Evolutionary conservation across 92 coral and sea anemone genomes (phyloP).

Genomic region (Palythoa heliodiscus): DNA sequence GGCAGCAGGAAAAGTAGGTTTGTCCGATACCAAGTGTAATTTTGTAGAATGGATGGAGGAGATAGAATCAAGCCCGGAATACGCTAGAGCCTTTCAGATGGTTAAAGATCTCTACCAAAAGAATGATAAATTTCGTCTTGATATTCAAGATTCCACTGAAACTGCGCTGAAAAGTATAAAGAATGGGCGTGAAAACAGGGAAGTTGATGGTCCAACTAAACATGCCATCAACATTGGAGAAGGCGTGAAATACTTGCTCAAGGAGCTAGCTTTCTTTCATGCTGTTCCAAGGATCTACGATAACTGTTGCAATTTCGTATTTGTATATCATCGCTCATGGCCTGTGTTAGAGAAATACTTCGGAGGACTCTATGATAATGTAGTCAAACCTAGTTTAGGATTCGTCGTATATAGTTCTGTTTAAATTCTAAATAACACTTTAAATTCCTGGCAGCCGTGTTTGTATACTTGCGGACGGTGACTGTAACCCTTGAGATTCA

Average conservation of each 20-base stretch:
- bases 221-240: conserved; percentile 61
- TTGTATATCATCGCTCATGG: conserved; percentile 86
- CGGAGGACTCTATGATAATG: conserved; percentile 69
- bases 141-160: conserved; percentile 61
- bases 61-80: conserved; percentile 66
- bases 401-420: conserved; percentile 47
- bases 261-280: conserved; percentile 73
- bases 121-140: conserved; percentile 68
- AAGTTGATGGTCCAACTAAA: not conserved
- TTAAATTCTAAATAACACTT: not conserved
- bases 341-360: conserved; percentile 78
- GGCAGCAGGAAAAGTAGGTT: conserved; percentile 50
- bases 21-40: conserved; percentile 39
- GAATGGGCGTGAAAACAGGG: conserved; percentile 61
- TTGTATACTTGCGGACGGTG: not conserved
- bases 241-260: conserved; percentile 75
- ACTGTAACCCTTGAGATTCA: not conserved
- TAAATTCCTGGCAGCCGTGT: not conserved
- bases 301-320: conserved; percentile 65
- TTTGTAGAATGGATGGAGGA: conserved; percentile 75
- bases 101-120: conserved; percentile 63
- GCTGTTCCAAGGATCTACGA: conserved; percentile 62
- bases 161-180: conserved; percentile 51
- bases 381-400: conserved; percentile 63
- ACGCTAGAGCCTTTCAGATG: conserved; percentile 53